Percentiles rank a stretch among this genome's conserved stretches.
Evolutionary conservation across 23 tunicate genomes (phyloP).

Genomic region (Trididemnum miniatum): DNA sequence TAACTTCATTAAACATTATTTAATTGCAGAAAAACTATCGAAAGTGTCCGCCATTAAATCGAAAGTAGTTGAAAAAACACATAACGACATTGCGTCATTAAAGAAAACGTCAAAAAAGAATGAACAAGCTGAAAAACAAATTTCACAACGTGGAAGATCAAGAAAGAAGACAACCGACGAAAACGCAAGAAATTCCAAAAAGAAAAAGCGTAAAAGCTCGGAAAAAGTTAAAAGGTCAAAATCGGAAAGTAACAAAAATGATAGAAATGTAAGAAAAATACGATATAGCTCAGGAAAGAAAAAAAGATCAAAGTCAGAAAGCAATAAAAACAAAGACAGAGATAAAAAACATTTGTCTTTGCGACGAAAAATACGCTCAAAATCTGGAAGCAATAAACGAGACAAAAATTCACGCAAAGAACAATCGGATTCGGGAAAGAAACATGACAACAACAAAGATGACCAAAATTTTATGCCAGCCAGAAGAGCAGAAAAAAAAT

Average conservation of each 20-base stretch:
- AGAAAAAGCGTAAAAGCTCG: background rate
- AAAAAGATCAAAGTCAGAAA: background rate
- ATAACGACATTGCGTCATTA: too few species aligned
- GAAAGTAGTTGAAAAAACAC: too few species aligned
- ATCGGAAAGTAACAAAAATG: background rate
- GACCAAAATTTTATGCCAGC: background rate
- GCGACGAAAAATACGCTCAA: background rate
- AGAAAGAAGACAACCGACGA: too few species aligned
- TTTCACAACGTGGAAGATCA: too few species aligned
- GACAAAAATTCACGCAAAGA: background rate
- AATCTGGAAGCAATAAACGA: background rate
- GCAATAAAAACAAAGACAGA: background rate
- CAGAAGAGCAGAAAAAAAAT: background rate
- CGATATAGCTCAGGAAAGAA: background rate
- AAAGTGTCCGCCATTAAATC: too few species aligned
- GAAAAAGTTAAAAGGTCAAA: background rate
- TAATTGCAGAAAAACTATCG: too few species aligned
- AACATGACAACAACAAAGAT: background rate
- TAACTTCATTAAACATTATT: too few species aligned
- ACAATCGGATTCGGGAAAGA: background rate
- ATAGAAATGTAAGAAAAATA: background rate
- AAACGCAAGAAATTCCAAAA: background rate
- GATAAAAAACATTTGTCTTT: background rate
- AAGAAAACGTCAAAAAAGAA: too few species aligned
- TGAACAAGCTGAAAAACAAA: too few species aligned